Evolutionary conservation across 2,113 vertebrate species (phyloP).

Genomic region (Electrona antarctica): DNA sequence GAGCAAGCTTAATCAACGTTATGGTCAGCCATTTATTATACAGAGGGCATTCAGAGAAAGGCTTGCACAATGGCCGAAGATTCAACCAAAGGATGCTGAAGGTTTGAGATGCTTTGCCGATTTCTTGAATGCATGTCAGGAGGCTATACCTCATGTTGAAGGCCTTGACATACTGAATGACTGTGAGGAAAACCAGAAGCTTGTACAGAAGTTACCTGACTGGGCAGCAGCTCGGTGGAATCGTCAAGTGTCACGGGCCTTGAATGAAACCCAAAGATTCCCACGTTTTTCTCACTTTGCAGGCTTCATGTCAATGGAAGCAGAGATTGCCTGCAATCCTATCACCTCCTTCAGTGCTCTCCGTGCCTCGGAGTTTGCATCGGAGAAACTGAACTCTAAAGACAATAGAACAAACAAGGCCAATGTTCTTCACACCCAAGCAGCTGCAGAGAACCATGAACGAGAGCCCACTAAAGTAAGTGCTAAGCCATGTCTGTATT

Average conservation of each 20-base stretch:
- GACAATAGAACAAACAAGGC: background rate
- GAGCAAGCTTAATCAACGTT: slow-evolving; percentile 18
- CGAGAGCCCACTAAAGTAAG: background rate
- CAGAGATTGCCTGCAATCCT: no score
- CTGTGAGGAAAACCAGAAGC: no score
- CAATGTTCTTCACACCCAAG: background rate
- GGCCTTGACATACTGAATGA: background rate
- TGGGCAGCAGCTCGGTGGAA: background rate
- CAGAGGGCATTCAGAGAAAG: slow-evolving; percentile 36
- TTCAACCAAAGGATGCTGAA: slow-evolving; percentile 4
- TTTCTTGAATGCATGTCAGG: background rate
- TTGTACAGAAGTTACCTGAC: background rate
- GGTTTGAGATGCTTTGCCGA: background rate
- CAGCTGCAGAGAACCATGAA: background rate
- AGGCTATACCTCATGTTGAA: background rate
- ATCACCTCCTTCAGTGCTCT: no score
- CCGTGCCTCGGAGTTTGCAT: no score
- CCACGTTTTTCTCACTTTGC: no score
- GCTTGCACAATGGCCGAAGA: slow-evolving; percentile 19
- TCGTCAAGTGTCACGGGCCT: background rate
- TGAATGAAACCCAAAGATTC: no score
- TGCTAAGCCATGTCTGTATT: background rate
- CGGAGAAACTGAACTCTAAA: background rate
- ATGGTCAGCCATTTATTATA: slow-evolving; percentile 19
- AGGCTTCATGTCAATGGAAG: no score